phyloP scores from a whole-genome alignment of 2,113 vertebrate species.

The Aramus guarauna region DNA sequence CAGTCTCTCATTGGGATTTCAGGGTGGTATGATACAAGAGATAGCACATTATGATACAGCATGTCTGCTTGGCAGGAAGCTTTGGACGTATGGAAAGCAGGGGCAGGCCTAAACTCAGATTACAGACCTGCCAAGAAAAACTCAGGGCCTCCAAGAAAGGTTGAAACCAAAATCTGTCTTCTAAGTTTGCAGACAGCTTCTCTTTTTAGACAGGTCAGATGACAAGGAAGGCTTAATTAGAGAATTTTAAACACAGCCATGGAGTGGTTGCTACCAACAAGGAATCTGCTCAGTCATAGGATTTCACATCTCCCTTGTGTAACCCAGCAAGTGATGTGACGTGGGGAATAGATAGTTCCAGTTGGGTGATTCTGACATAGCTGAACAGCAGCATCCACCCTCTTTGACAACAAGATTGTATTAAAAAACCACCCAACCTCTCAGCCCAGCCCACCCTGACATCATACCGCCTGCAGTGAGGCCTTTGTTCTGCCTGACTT shows the following conservation, averaged over 20 bases:
- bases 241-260: neutral
- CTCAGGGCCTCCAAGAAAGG: neutral
- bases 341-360: neutral
- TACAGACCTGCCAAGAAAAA: constrained; percentile 12
- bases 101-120: neutral
- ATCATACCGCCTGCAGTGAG: neutral
- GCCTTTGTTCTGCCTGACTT: neutral
- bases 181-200: neutral
- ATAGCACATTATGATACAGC: neutral
- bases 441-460: neutral
- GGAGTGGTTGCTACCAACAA: neutral
- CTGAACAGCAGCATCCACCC: neutral
- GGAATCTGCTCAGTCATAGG: neutral
- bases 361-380: neutral
- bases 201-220: constrained; percentile 5
- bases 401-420: neutral
- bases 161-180: constrained; percentile 15
- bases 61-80: neutral
- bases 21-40: neutral
- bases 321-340: neutral
- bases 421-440: neutral
- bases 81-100: neutral
- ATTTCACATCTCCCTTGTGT: neutral
- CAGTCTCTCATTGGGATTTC: neutral
- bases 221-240: neutral